phyloP scores from a whole-genome alignment of 2,888 invertebrate species.

The Bugulina stolonifera region DNA sequence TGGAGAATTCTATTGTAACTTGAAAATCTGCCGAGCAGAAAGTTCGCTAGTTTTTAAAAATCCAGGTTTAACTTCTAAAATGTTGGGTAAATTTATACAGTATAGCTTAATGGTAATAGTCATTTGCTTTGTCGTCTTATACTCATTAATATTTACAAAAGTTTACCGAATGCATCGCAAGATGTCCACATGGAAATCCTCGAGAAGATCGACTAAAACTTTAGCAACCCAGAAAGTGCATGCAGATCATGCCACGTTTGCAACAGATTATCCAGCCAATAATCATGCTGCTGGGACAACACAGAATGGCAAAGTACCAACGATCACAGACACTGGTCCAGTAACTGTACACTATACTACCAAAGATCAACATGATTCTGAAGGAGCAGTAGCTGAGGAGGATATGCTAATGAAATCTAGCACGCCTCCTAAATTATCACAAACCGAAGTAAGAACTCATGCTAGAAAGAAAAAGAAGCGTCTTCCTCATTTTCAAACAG shows the following conservation, averaged over 20 bases:
- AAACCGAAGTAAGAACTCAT: not conserved
- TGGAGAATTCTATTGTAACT: not conserved
- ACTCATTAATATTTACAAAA: slow-evolving; percentile 6
- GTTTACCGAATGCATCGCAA: slow-evolving; percentile 4
- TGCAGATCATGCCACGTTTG: not conserved
- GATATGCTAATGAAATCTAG: not conserved
- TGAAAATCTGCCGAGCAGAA: not conserved
- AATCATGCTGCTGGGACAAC: not conserved
- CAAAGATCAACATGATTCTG: not conserved
- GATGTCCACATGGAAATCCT: not conserved
- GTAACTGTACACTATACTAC: not conserved
- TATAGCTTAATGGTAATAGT: not conserved
- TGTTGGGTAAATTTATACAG: not conserved
- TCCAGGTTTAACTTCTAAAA: not conserved
- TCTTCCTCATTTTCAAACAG: slow-evolving; percentile 36
- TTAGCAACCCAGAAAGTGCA: not conserved
- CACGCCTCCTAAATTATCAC: not conserved
- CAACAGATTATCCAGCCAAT: not conserved
- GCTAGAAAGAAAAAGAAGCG: not conserved
- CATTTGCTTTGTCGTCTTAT: not conserved
- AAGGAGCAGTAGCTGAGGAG: not conserved
- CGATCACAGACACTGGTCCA: no score
- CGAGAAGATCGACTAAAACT: not conserved
- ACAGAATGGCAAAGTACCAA: not conserved
- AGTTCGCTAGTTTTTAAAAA: not conserved